These are phyloP conservation scores for Dicentrarchus labrax DNA, from an alignment of 2,113 vertebrate genomes.

Conservation along the genomic window DNA sequence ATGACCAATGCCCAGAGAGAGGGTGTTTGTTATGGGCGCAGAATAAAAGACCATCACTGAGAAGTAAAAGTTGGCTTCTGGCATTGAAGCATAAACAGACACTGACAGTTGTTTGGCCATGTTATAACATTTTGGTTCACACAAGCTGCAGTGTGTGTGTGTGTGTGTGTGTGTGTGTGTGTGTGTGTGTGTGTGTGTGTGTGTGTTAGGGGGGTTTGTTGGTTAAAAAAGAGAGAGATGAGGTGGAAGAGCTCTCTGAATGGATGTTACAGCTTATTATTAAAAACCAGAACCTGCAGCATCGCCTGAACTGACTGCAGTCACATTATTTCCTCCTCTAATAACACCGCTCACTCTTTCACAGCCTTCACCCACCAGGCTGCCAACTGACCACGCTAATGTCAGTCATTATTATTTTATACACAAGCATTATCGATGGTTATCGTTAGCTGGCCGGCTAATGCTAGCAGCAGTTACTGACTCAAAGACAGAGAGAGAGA, in stretches of 20 bases:
- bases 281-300: slow-evolving; percentile 45
- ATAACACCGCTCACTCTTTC: slow-evolving; percentile 2
- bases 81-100: background rate
- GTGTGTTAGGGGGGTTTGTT: no score
- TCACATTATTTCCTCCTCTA: slow-evolving; percentile 15
- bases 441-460: slow-evolving; percentile 51
- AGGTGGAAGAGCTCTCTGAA: slow-evolving; percentile 33
- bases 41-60: slow-evolving; percentile 48
- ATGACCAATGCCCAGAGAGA: slow-evolving; percentile 39
- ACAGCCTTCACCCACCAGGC: background rate
- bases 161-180: no score
- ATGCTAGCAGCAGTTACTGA: slow-evolving; percentile 53
- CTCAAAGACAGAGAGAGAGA: slow-evolving; percentile 22
- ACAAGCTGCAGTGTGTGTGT: no score
- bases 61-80: slow-evolving; percentile 56
- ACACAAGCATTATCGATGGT: background rate
- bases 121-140: no score
- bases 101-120: slow-evolving; percentile 3
- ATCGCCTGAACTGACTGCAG: slow-evolving; percentile 42
- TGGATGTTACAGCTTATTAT: slow-evolving; percentile 33
- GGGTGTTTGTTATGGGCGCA: slow-evolving; percentile 44
- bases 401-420: slow-evolving; percentile 38
- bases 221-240: slow-evolving; percentile 5
- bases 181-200: no score
- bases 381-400: background rate